These are phyloP conservation scores for Oreotrochilus melanogaster DNA, from an alignment of 2,113 vertebrate genomes.

Conservation along the genomic window DNA sequence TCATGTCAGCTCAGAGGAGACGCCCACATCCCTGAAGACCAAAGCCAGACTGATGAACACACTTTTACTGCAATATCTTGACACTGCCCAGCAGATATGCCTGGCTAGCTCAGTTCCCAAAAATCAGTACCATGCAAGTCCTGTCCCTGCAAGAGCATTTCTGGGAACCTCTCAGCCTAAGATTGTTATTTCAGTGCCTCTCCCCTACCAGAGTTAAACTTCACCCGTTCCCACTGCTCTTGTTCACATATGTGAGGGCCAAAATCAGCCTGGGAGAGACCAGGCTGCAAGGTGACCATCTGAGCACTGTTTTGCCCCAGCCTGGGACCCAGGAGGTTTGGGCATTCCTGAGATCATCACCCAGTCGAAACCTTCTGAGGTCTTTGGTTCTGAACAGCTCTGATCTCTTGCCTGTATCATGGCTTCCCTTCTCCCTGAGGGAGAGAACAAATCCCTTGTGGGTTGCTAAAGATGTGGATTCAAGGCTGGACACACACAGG, in stretches of 20 bases:
- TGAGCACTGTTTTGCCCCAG: background rate
- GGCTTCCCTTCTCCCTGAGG: background rate
- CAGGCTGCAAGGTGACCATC: fast-evolving
- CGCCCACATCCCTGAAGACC: background rate
- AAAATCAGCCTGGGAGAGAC: background rate
- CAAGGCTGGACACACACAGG: background rate
- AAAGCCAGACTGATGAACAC: background rate
- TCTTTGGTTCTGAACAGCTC: background rate
- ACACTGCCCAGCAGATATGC: background rate
- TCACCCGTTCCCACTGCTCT: fast-evolving
- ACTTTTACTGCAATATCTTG: fast-evolving
- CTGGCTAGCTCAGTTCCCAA: background rate
- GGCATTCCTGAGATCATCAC: background rate
- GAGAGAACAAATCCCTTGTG: background rate
- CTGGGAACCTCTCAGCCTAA: background rate
- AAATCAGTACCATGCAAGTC: fast-evolving
- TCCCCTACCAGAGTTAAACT: background rate
- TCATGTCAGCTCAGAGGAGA: background rate
- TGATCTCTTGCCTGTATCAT: fast-evolving
- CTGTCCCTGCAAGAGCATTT: background rate
- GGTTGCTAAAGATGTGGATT: background rate
- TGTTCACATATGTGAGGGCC: fast-evolving
- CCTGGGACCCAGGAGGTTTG: background rate
- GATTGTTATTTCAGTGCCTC: too few relatives aligned
- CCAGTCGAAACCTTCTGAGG: background rate